These are phyloP conservation scores for Apodemia mormo DNA, from an alignment of 2,888 invertebrate genomes.

Conservation along the genomic window DNA sequence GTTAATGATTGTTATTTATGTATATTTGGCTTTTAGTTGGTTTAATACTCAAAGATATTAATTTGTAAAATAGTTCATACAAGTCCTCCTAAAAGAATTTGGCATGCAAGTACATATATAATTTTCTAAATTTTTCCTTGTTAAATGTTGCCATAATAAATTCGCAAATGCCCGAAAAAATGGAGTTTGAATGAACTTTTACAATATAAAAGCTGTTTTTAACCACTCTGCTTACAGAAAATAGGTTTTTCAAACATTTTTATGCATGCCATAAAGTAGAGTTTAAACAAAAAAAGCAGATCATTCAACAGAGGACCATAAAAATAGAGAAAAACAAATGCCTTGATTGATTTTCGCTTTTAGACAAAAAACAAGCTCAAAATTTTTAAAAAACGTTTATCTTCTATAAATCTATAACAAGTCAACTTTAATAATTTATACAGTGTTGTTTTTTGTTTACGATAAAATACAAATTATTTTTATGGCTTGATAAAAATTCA, in stretches of 20 bases:
- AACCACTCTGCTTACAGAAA: background rate
- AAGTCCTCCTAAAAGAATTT: no score
- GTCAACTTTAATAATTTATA: slow-evolving; percentile 35
- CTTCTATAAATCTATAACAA: slow-evolving; percentile 41
- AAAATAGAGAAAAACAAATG: slow-evolving; percentile 38
- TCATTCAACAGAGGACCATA: slow-evolving; percentile 19
- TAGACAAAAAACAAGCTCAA: slow-evolving; percentile 73
- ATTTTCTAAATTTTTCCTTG: no score
- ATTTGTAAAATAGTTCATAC: no score
- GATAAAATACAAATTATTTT: slow-evolving; percentile 43
- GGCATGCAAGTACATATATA: no score
- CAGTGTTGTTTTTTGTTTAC: slow-evolving; percentile 23
- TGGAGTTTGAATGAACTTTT: background rate
- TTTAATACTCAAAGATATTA: no score
- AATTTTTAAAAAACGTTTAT: slow-evolving; percentile 65
- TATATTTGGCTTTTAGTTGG: no score
- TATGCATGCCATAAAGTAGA: slow-evolving; percentile 10
- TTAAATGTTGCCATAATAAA: background rate
- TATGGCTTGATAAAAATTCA: slow-evolving; percentile 53
- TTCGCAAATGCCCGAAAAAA: background rate
- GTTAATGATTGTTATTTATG: no score
- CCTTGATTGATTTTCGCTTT: slow-evolving; percentile 50
- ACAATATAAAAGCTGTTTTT: background rate
- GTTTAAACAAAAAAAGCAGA: slow-evolving; percentile 3
- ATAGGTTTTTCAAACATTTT: background rate